These are phyloP conservation scores for Margaritifera margaritifera DNA, from an alignment of 2,888 invertebrate species.

Conservation along the genomic window DNA sequence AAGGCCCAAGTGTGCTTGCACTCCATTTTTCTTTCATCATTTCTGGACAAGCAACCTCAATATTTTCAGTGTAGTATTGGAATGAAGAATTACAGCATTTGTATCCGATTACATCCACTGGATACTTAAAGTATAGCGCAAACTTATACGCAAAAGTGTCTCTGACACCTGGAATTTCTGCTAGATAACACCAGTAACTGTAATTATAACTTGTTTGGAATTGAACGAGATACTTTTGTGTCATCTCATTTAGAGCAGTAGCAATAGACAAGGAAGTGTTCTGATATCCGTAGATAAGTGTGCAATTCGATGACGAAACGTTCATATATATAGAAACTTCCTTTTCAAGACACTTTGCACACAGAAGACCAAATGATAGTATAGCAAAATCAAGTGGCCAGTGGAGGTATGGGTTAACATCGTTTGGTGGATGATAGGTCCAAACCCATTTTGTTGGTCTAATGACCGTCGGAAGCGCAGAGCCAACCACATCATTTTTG, in stretches of 20 bases:
- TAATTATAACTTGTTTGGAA: neutral
- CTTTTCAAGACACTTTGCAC: slow-evolving; percentile 11
- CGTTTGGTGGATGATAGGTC: slow-evolving; percentile 19
- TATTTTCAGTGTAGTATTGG: no score
- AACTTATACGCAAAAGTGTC: slow-evolving; percentile 19
- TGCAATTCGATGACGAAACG: slow-evolving; percentile 10
- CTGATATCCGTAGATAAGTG: slow-evolving; percentile 10
- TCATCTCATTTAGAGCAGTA: slow-evolving; percentile 14
- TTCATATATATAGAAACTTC: slow-evolving; percentile 11
- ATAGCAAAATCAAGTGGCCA: slow-evolving; percentile 28
- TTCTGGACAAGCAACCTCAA: no score
- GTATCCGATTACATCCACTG: slow-evolving; percentile 19
- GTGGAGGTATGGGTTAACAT: slow-evolving; percentile 21
- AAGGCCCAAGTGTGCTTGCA: slow-evolving; percentile 17
- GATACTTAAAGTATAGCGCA: slow-evolving; percentile 20
- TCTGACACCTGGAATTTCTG: slow-evolving; percentile 17
- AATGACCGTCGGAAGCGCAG: no score
- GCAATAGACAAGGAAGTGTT: slow-evolving; percentile 9
- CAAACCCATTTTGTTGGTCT: slow-evolving; percentile 22
- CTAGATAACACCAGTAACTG: slow-evolving; percentile 21
- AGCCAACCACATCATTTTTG: no score
- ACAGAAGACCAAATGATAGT: slow-evolving; percentile 22
- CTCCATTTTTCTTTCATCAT: no score
- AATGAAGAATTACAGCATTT: slow-evolving; percentile 16
- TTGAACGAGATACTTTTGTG: slow-evolving; percentile 15